Conservation (phyloP, 2,797 vertebrate species). For the Chloroceryle inda region DNA sequence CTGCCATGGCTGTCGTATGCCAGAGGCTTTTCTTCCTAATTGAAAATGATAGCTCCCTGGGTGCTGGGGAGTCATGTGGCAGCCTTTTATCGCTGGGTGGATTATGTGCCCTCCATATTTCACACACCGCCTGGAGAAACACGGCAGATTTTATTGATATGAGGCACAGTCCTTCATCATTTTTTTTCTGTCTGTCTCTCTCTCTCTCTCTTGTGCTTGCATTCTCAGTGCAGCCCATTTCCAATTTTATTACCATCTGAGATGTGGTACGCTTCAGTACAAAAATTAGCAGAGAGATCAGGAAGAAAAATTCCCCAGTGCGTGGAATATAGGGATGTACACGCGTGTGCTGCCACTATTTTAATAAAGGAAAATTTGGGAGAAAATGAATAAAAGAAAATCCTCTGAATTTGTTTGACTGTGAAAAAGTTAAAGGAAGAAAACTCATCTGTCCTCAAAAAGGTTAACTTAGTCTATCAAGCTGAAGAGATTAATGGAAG, state of each 20-base stretch:
- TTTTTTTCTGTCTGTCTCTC: not conserved
- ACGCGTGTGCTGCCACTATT: not conserved
- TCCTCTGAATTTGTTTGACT: not conserved
- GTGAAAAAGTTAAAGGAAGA: not conserved
- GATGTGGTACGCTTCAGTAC: not conserved
- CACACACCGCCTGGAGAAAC: conserved; percentile 58
- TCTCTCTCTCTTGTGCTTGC: not conserved
- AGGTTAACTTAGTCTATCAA: conserved; percentile 8
- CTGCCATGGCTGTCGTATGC: not conserved
- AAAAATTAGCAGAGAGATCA: not conserved
- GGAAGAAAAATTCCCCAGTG: not conserved
- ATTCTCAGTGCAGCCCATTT: not conserved
- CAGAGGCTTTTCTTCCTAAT: conserved; percentile 59
- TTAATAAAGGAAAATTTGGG: not conserved
- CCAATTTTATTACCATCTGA: conserved; percentile 22
- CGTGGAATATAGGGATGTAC: not conserved
- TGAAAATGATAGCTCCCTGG: conserved; percentile 68
- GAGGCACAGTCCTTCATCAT: not conserved
- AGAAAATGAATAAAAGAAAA: not conserved
- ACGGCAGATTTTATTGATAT: conserved; percentile 51
- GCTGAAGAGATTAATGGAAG: conserved; percentile 15
- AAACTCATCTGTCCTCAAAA: not conserved
- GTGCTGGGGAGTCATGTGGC: conserved; percentile 18
- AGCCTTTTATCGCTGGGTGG: conserved; percentile 41
- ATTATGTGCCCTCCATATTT: conserved; percentile 51